A percentile compares a stretch with the other conserved stretches of the same genome.
phyloP scores from a whole-genome alignment of 2,888 invertebrate species.

The Gonocerus acuteangulatus region DNA sequence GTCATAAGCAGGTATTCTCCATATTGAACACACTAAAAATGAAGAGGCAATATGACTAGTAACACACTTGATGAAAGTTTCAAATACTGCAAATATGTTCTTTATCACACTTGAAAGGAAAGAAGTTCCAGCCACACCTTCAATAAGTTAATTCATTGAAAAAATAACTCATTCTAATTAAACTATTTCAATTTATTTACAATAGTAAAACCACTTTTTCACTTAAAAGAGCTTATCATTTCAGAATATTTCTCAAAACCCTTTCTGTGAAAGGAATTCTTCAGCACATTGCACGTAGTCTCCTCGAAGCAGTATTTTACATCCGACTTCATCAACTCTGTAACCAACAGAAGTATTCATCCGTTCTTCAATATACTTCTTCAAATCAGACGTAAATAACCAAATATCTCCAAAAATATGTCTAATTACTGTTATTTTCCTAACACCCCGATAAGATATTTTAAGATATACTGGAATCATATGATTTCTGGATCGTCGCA shows the following conservation, averaged over 20 bases:
- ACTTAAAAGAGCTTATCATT: too few relatives aligned
- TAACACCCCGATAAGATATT: conserved; percentile 51
- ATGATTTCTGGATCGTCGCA: conserved; percentile 68
- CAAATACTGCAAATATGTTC: too few relatives aligned
- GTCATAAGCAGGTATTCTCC: too few relatives aligned
- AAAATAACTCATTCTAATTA: too few relatives aligned
- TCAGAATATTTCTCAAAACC: conserved; percentile 52
- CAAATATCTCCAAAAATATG: conserved; percentile 81
- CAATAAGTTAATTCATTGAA: too few relatives aligned
- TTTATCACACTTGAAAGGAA: too few relatives aligned
- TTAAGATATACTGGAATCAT: conserved; percentile 74
- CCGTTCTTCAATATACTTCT: conserved; percentile 52
- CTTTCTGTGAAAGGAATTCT: conserved; percentile 63
- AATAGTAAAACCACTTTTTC: too few relatives aligned
- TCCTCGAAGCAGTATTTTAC: conserved; percentile 63
- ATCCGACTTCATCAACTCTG: conserved; percentile 66
- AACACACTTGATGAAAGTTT: too few relatives aligned
- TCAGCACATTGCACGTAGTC: conserved; percentile 61
- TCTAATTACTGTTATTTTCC: conserved; percentile 58
- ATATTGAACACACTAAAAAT: too few relatives aligned
- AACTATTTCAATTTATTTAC: too few relatives aligned
- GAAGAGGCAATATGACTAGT: too few relatives aligned
- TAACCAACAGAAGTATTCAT: conserved; percentile 47
- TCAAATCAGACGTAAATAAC: conserved; percentile 62
- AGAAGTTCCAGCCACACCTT: too few relatives aligned